phyloP scores from a whole-genome alignment of 2,113 vertebrate species.

The Pitta sordida region DNA sequence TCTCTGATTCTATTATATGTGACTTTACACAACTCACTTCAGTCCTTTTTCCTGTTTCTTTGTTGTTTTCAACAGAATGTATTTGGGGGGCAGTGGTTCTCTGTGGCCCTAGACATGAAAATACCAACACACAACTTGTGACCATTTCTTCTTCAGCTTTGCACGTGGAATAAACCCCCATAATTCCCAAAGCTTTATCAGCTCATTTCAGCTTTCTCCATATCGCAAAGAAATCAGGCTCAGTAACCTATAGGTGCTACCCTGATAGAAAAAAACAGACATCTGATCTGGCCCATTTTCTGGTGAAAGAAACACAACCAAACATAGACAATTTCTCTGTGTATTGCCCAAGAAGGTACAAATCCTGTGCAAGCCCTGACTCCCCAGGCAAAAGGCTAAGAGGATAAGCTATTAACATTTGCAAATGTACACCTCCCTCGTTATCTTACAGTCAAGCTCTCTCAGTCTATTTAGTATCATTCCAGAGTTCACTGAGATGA shows the following conservation, averaged over 20 bases:
- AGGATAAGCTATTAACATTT: not conserved
- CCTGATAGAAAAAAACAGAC: accelerated
- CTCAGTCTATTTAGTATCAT: slow-evolving; percentile 34
- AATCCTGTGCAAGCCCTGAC: not conserved
- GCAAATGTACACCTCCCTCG: not conserved
- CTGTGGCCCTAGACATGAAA: not conserved
- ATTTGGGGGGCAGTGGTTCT: not conserved
- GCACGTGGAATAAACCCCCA: not conserved
- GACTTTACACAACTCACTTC: not conserved
- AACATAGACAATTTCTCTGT: not conserved
- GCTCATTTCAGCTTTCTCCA: not conserved
- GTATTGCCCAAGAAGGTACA: not conserved
- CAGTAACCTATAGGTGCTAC: not conserved
- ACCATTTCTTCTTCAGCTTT: not conserved
- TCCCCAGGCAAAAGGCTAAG: not conserved
- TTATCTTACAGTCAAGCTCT: not conserved
- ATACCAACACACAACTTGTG: not conserved
- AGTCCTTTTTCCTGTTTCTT: not conserved
- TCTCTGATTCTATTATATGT: not conserved
- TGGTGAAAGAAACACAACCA: not conserved
- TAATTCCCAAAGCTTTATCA: not conserved
- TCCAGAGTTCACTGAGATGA: slow-evolving; percentile 32
- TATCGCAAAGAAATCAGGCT: not conserved
- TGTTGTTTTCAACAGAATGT: not conserved
- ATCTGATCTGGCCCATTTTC: not conserved